Evolutionary conservation across 2,797 vertebrate species (phyloP).

Genomic region (Orestias chungarensis): DNA sequence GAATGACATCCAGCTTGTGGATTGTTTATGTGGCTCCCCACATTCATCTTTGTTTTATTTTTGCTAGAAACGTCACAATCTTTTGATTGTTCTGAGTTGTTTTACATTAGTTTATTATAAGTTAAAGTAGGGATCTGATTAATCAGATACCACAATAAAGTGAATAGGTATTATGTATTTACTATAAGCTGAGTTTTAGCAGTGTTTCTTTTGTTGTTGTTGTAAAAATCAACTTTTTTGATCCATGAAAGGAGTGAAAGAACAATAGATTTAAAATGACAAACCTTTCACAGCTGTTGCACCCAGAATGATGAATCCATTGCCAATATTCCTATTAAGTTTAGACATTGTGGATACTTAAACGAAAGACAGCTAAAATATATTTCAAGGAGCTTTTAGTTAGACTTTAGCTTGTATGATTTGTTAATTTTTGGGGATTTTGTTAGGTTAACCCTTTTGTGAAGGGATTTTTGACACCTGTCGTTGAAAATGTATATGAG

Average conservation of each 20-base stretch:
- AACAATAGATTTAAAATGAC: not conserved
- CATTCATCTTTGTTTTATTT: slow-evolving; percentile 3
- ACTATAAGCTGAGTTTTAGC: not conserved
- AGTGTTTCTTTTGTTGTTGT: not conserved
- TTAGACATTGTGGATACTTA: not conserved
- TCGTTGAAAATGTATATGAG: too few relatives aligned
- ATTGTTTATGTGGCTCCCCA: not conserved
- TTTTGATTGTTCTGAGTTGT: not conserved
- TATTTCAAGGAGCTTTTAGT: too few relatives aligned
- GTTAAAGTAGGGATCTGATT: too few relatives aligned
- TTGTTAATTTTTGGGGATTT: too few relatives aligned
- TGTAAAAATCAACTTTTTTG: not conserved
- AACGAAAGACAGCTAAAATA: too few relatives aligned
- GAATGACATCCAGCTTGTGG: slow-evolving; percentile 33
- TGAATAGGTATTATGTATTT: not conserved
- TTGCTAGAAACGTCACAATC: not conserved
- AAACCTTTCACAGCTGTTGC: not conserved
- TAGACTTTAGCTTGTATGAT: too few relatives aligned
- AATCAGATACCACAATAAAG: not conserved
- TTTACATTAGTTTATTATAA: not conserved
- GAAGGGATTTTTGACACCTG: too few relatives aligned
- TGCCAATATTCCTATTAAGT: not conserved
- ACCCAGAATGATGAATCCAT: not conserved
- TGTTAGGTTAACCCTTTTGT: too few relatives aligned
- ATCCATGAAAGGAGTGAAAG: too few relatives aligned